phyloP scores from a whole-genome alignment of 2,113 vertebrate genomes.

The Burhinus bistriatus region DNA sequence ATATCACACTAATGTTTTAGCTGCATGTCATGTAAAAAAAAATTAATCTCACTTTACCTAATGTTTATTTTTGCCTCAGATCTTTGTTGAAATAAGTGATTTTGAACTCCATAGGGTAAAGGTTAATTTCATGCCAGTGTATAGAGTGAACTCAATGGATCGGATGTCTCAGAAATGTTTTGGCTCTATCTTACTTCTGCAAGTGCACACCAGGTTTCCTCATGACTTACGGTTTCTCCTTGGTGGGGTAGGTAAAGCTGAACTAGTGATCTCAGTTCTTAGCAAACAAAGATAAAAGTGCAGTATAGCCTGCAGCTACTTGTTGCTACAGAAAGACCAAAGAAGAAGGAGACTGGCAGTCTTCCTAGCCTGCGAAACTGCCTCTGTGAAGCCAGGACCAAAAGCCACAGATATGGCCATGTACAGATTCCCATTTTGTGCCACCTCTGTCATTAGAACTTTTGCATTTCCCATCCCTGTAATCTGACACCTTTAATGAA shows the following conservation, averaged over 20 bases:
- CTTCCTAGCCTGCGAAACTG: neutral
- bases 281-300: neutral
- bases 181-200: neutral
- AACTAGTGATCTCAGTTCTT: neutral
- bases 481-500: neutral
- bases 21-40: neutral
- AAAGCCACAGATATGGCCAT: neutral
- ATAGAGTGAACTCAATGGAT: neutral
- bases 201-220: neutral
- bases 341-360: neutral
- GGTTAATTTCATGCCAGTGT: neutral
- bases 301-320: neutral
- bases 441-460: neutral
- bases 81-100: neutral
- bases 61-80: neutral
- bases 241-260: neutral
- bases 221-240: neutral
- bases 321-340: neutral
- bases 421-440: neutral
- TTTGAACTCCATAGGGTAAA: neutral
- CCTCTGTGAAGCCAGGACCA: neutral
- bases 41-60: neutral
- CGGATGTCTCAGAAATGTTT: neutral
- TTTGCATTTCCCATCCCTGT: neutral
- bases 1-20: neutral